These are phyloP conservation scores for Sterrhoptilus dennistouni DNA, from an alignment of 2,113 vertebrate species.

Conservation along the genomic window DNA sequence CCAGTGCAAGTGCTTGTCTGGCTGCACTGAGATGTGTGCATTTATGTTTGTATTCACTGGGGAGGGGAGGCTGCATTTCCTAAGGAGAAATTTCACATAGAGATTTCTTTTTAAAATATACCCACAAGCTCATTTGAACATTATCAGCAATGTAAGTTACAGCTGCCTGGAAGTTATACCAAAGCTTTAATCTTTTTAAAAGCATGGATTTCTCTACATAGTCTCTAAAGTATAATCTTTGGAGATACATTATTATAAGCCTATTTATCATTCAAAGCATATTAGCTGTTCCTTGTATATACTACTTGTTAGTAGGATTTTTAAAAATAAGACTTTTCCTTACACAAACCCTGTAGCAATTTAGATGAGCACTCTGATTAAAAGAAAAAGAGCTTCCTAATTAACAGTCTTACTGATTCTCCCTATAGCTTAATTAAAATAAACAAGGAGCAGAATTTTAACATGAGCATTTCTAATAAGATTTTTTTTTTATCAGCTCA, in stretches of 20 bases:
- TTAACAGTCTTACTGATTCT: neutral
- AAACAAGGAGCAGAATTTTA: conserved; percentile 26
- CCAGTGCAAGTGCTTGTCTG: neutral
- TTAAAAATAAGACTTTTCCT: neutral
- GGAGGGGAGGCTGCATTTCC: neutral
- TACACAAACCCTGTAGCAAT: neutral
- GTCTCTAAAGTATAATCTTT: conserved; percentile 12
- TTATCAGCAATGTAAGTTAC: neutral
- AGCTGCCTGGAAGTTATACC: neutral
- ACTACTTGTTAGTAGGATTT: neutral
- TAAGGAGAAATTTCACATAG: neutral
- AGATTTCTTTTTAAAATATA: neutral
- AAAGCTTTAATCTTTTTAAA: conserved; percentile 9
- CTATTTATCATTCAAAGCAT: conserved; percentile 22
- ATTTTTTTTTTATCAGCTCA: neutral
- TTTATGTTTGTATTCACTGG: neutral
- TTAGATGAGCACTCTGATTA: neutral
- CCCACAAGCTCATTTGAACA: neutral
- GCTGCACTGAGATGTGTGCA: neutral
- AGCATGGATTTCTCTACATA: neutral
- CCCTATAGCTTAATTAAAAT: conserved; percentile 39
- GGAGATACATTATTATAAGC: neutral
- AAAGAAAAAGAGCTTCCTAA: neutral
- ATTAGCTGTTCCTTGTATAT: neutral
- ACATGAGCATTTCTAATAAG: neutral